Evolutionary conservation across 1,140 invertebrate genomes (phyloP), one percentile per base, ranked within the genome.

Genomic region (Schmidtea mediterranea): DNA sequence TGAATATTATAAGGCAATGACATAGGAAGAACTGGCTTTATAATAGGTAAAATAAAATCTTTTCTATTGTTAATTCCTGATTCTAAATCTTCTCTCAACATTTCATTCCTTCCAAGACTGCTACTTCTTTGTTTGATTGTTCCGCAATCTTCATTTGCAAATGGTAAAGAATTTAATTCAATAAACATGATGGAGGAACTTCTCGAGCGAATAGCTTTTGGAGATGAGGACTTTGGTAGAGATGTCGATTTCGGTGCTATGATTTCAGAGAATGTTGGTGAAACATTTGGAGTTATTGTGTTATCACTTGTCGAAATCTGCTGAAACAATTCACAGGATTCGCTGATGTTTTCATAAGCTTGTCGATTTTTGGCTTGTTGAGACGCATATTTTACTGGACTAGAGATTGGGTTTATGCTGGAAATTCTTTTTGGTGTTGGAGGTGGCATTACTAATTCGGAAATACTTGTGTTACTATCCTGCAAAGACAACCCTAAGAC

Each of bases 131-230:
- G 79, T 57, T 89, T 87, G 59, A 95, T 94, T 21, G 89, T 95
- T 10, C 87, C 89, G 32, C 84, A 83, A 68, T 94, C 92, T 61
- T 95, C 89, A 65, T 94, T 94, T 51, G 89, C 87, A 68, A 95
- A 95, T 36, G 87, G 87, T 61, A 95, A 74, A 55, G 82, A 86
- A 65, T 92, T 86, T 19, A 82, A 87, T 69, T 90, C 66, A 24
- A 56, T 52, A 68, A 82, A 89, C 52, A 82, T 86, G 1, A 58
- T 59, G 2, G 66, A 66, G 19, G 26, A 32, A 10, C 26, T 32
- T 19, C 40, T 22, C 10, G 21, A 22, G 3, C 43, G 1, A 18
- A 36, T 49, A 38, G 51, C 22, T 53, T 18, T 16, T 51, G 23
- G 8, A 22, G 40, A 19, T 53, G 49, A 12, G 51, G 40, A 26